These are phyloP conservation scores for Drosophila hamatofila DNA, from an alignment of 2,888 invertebrate genomes.

Conservation along the genomic window DNA sequence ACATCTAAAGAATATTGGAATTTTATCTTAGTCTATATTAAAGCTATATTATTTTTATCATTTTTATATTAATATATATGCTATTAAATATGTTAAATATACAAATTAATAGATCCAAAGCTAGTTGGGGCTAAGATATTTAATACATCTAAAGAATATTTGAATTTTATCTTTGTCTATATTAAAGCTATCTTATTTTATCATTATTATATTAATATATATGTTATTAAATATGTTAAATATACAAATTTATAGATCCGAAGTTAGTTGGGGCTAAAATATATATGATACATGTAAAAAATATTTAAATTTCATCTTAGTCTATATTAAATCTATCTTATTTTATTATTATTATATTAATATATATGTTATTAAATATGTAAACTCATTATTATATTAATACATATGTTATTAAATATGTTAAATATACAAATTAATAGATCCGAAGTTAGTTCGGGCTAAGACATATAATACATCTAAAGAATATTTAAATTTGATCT, in stretches of 20 bases:
- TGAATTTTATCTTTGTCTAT: not conserved
- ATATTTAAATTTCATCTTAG: not conserved
- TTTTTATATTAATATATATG: too few species aligned
- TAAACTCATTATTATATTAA: too few species aligned
- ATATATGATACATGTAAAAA: too few species aligned
- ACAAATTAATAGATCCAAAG: not conserved
- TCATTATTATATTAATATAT: too few species aligned
- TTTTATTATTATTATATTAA: too few species aligned
- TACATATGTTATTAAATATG: too few species aligned
- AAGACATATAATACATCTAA: too few species aligned
- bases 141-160: not conserved
- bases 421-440: not conserved
- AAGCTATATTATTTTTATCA: not conserved
- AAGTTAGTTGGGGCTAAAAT: not conserved
- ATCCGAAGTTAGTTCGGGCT: not conserved
- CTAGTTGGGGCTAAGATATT: not conserved
- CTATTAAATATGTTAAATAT: not conserved
- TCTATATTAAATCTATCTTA: not conserved
- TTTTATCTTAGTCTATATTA: not conserved
- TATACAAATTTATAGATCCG: not conserved
- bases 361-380: too few species aligned
- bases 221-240: too few species aligned
- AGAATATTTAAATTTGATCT: not conserved
- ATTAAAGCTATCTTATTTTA: not conserved
- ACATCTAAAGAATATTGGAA: not conserved